These are phyloP conservation scores for Drosophila parthenogenetica DNA, from an alignment of 2,888 invertebrate genomes.

Conservation along the genomic window DNA sequence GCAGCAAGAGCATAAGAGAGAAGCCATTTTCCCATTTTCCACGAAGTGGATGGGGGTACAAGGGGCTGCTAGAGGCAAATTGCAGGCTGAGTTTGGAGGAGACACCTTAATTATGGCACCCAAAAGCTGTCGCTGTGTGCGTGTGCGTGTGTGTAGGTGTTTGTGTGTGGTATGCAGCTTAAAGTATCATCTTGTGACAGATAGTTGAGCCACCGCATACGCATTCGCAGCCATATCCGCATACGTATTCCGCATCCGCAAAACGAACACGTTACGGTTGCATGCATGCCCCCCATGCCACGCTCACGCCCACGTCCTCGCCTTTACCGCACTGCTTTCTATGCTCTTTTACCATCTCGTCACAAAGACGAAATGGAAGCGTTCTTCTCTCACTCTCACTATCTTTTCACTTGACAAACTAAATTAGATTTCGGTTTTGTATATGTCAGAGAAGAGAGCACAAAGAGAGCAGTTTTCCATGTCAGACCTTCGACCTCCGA, in stretches of 20 bases:
- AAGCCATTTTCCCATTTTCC: constrained; percentile 15
- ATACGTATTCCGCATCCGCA: constrained; percentile 18
- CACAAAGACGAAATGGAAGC: constrained; percentile 37
- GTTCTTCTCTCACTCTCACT: constrained; percentile 4
- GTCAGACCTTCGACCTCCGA: constrained; percentile 11
- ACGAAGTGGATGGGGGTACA: background rate
- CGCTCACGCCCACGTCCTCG: background rate
- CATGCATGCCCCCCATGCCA: constrained; percentile 1
- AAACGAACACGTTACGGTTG: constrained; percentile 19
- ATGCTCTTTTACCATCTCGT: background rate
- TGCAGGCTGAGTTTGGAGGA: constrained; percentile 29
- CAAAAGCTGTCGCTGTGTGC: constrained; percentile 3
- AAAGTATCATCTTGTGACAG: constrained; percentile 65
- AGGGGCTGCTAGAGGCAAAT: background rate
- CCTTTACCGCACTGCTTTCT: background rate
- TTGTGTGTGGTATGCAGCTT: constrained; percentile 29
- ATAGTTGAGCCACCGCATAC: constrained; percentile 36
- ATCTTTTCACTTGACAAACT: constrained; percentile 60
- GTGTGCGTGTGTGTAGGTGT: constrained; percentile 4
- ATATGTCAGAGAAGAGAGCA: constrained; percentile 49
- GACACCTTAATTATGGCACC: constrained; percentile 71
- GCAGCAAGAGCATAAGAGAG: constrained; percentile 20
- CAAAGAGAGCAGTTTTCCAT: constrained; percentile 6
- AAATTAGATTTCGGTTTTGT: constrained; percentile 76
- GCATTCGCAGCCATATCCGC: constrained; percentile 10